These are phyloP conservation scores for Diachasma alloeum DNA, from an alignment of 1,140 invertebrate species.

Conservation along the genomic window DNA sequence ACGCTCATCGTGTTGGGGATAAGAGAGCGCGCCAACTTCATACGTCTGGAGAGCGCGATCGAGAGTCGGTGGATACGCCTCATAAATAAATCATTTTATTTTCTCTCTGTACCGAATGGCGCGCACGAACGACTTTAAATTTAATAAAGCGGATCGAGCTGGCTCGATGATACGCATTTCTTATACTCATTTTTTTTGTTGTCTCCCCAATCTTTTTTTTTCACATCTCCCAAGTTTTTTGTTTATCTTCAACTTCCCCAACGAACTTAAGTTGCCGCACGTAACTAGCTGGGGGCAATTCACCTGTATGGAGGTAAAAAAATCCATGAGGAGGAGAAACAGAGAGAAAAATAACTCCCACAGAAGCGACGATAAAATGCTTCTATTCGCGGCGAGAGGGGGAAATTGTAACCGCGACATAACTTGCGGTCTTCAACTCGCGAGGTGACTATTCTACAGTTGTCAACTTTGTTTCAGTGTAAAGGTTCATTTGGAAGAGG, in stretches of 20 bases:
- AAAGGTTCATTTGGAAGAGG: background rate
- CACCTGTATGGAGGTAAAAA: background rate
- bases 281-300: background rate
- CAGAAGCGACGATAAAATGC: constrained; percentile 1
- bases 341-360: background rate
- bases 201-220: constrained; percentile 4
- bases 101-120: constrained; percentile 20
- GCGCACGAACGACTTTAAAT: constrained; percentile 12
- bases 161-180: background rate
- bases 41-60: constrained; percentile 5
- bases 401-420: constrained; percentile 1
- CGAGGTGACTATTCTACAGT: too few species aligned
- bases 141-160: constrained; percentile 4
- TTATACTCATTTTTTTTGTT: background rate
- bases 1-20: background rate
- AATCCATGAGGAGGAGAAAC: background rate
- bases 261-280: background rate
- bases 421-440: background rate
- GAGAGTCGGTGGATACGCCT: constrained; percentile 8
- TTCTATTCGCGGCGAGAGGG: background rate
- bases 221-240: constrained; percentile 11
- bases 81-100: constrained; percentile 29
- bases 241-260: background rate
- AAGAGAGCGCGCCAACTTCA: background rate
- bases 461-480: background rate